Evolutionary conservation across 1,140 invertebrate species (phyloP).

Genomic region (Anastatus disparis): DNA sequence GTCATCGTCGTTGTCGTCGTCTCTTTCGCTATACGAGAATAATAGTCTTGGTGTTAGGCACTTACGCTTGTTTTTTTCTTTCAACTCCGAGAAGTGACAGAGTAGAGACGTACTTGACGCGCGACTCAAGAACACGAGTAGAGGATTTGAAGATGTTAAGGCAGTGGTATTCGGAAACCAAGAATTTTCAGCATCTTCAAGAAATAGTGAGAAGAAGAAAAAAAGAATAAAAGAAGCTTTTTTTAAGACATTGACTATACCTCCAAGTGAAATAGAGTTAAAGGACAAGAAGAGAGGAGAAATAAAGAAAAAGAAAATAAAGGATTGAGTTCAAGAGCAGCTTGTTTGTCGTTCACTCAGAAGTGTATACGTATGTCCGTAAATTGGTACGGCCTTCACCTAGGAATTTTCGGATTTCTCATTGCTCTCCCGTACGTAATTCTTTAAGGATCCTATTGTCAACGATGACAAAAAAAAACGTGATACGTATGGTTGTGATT

Average conservation of each 20-base stretch:
- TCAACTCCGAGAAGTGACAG: slow-evolving; percentile 2
- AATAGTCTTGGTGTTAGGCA: too few species aligned
- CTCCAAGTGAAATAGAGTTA: slow-evolving; percentile 14
- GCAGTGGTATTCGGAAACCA: slow-evolving; percentile 33
- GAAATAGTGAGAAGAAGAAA: neutral
- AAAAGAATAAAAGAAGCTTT: slow-evolving; percentile 32
- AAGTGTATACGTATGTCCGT: slow-evolving; percentile 46
- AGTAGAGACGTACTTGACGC: slow-evolving; percentile 35
- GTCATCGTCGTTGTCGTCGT: neutral
- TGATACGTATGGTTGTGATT: neutral
- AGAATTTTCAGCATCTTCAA: too few species aligned
- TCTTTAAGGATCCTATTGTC: too few species aligned
- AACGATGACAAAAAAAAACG: neutral
- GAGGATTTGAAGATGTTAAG: slow-evolving; percentile 38
- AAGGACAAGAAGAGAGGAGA: slow-evolving; percentile 37
- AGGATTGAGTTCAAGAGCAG: slow-evolving; percentile 43
- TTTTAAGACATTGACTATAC: slow-evolving; percentile 29
- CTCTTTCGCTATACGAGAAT: neutral
- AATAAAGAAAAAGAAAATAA: slow-evolving; percentile 40
- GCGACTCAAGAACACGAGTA: slow-evolving; percentile 39
- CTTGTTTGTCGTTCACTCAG: slow-evolving; percentile 56
- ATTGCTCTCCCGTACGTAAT: too few species aligned
- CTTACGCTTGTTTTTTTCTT: too few species aligned
- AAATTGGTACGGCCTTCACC: slow-evolving; percentile 53
- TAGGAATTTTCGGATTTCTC: slow-evolving; percentile 48